phyloP scores from a whole-genome alignment of 1,140 invertebrate genomes.

The Drosophila hydei region DNA sequence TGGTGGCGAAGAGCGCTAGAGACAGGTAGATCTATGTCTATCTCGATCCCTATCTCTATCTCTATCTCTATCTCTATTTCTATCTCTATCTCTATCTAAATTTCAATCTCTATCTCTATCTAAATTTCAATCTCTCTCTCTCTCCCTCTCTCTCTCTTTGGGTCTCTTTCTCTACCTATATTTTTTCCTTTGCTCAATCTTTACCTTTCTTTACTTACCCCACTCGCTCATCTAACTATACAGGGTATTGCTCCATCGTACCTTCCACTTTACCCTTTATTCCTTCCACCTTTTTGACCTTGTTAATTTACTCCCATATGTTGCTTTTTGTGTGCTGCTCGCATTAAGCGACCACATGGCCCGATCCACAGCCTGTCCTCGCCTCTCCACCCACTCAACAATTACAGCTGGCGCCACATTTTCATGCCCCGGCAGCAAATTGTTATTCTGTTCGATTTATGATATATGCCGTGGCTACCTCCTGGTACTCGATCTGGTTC shows the following conservation, averaged over 20 bases:
- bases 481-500: conserved; percentile 1
- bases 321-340: background rate
- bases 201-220: too few relatives aligned
- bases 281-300: conserved; percentile 14
- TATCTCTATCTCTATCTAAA: too few relatives aligned
- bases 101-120: too few relatives aligned
- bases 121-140: too few relatives aligned
- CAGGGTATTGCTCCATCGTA: background rate
- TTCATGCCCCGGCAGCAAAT: conserved; percentile 11
- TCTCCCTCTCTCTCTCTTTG: too few relatives aligned
- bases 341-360: conserved; percentile 42
- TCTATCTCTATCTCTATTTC: too few relatives aligned
- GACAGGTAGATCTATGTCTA: background rate
- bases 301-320: conserved; percentile 14
- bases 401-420: conserved; percentile 40
- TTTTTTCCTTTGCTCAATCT: too few relatives aligned
- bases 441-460: conserved; percentile 29
- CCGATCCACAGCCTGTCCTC: background rate
- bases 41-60: background rate
- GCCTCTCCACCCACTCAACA: background rate
- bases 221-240: too few relatives aligned
- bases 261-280: background rate
- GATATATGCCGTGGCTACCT: conserved; percentile 29
- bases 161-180: too few relatives aligned
- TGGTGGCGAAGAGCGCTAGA: too few relatives aligned